Evolutionary conservation across 2,888 invertebrate species (phyloP), one percentile per base, ranked within the genome.

Genomic region (Chorisops tibialis): DNA sequence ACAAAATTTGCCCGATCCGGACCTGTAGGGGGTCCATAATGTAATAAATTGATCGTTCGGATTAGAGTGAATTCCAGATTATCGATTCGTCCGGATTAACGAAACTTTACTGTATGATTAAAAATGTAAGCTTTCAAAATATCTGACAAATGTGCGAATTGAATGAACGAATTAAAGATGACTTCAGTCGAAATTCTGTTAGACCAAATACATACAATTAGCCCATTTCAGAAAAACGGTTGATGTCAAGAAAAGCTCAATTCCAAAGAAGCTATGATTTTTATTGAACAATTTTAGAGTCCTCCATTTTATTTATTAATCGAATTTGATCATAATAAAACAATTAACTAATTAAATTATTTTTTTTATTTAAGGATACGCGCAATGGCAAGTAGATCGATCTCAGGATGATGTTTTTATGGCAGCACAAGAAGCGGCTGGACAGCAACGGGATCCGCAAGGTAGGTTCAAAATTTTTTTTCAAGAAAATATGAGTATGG

Each of bases 401-500:
- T 85, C 87, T 86, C 90, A 90, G 81, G 92, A 92, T 75, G 91
- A 92, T 83, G 87, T 90, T 74, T 86, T 86, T 76, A 85, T 91
- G 83, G 87, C 88, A 78, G 88, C 90, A 77, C 90, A 88, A 82
- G 91, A 89, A 78, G 82, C 83, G 73, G 83, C 83, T 81, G 78
- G 77, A 72, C 78, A 78, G 72, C 90, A 90, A 80, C 86, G 91
- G 81, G 92, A 92, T 82, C 88, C 90, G 79, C 91, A 92, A 92
- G 92, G 92, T 92, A 91, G 89, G 91, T 74, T 65, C 50, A 59
- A 35, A 22, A 48, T 59, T 64, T 54, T 58, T 30, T 48, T 59
- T 38, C 48, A 35, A 35, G n/a, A 49, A 35, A 50, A 47, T 35
- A 19, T 50, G 61, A 56, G 50, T 58, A 54, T 50, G 60, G 59